phyloP scores from a whole-genome alignment of 2,888 invertebrate species.

The Piscicola geometra region DNA sequence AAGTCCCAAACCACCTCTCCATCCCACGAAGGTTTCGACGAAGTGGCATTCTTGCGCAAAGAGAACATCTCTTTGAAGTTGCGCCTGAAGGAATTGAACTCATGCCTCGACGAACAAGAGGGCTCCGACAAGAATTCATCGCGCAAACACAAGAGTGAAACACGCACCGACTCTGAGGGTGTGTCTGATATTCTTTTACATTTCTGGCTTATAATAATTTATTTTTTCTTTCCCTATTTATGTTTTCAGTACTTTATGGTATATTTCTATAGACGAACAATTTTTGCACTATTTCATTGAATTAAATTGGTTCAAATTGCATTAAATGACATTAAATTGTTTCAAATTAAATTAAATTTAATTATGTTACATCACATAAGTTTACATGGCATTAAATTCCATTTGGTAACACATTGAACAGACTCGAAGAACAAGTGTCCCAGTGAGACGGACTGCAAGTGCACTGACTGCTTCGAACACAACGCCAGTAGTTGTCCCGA shows the following conservation, averaged over 20 bases:
- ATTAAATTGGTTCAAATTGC: too few species aligned
- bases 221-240: too few species aligned
- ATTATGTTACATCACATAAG: too few species aligned
- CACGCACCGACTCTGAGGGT: slow-evolving; percentile 22
- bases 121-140: slow-evolving; percentile 56
- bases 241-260: too few species aligned
- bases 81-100: slow-evolving; percentile 54
- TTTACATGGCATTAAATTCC: too few species aligned
- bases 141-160: slow-evolving; percentile 42
- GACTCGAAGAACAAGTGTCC: slow-evolving; percentile 21
- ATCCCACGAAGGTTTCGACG: slow-evolving; percentile 19
- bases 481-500: slow-evolving; percentile 20
- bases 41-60: slow-evolving; percentile 44
- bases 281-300: too few species aligned
- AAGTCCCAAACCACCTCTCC: neutral
- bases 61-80: slow-evolving; percentile 55
- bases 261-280: too few species aligned
- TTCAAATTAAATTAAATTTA: too few species aligned
- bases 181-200: neutral
- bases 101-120: slow-evolving; percentile 53
- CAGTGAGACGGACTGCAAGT: slow-evolving; percentile 35
- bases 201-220: too few species aligned
- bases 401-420: neutral
- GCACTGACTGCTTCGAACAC: slow-evolving; percentile 27
- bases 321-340: too few species aligned